Percentiles rank a stretch among this genome's conserved stretches.
Evolutionary conservation across 2,888 invertebrate genomes (phyloP).

Genomic region (Melieria crassipennis): DNA sequence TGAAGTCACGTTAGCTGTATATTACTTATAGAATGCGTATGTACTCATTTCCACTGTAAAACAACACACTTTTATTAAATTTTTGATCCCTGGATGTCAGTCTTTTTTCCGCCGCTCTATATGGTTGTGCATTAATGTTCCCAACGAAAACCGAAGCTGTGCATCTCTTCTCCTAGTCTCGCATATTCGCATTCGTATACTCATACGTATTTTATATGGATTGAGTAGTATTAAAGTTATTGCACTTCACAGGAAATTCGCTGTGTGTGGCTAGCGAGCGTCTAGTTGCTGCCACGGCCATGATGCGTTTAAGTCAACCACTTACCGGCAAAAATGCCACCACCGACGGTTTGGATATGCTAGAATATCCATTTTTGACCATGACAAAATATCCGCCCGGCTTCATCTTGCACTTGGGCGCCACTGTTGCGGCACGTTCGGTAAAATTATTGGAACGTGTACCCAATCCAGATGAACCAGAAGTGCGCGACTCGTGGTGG

Average conservation of each 20-base stretch:
- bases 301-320: slow-evolving; percentile 70
- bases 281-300: slow-evolving; percentile 69
- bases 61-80: too few relatives aligned
- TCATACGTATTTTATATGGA: too few relatives aligned
- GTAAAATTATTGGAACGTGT: slow-evolving; percentile 85
- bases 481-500: slow-evolving; percentile 96
- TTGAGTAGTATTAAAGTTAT: too few relatives aligned
- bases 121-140: too few relatives aligned
- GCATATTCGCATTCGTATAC: too few relatives aligned
- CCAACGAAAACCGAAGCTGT: too few relatives aligned
- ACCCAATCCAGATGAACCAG: slow-evolving; percentile 87
- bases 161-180: too few relatives aligned
- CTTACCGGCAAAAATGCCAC: slow-evolving; percentile 71
- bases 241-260: slow-evolving; percentile 74
- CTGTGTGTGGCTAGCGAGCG: slow-evolving; percentile 73
- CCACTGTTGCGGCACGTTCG: slow-evolving; percentile 83
- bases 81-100: too few relatives aligned
- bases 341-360: slow-evolving; percentile 79
- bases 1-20: too few relatives aligned
- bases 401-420: slow-evolving; percentile 89
- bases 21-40: too few relatives aligned
- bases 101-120: too few relatives aligned
- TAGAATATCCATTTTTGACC: slow-evolving; percentile 96
- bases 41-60: too few relatives aligned
- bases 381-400: slow-evolving; percentile 90